Percentiles rank a stretch among this genome's conserved stretches.
Evolutionary conservation across 2,888 invertebrate genomes (phyloP).

Genomic region (Caenorhabditis sp.): DNA sequence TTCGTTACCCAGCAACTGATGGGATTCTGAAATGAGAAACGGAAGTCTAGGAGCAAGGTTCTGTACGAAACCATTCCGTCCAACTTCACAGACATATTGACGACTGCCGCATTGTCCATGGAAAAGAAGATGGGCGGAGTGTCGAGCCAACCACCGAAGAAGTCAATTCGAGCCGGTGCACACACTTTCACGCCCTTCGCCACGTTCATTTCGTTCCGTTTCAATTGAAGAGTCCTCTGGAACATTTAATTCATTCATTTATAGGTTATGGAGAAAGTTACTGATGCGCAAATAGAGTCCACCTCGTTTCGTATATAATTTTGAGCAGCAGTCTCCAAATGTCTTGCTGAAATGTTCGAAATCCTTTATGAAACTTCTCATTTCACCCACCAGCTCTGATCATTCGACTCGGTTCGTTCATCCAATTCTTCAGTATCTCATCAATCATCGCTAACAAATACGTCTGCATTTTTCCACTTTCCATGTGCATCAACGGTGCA

Average conservation of each 20-base stretch:
- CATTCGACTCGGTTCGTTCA: conserved; percentile 79
- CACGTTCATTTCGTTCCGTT: not conserved
- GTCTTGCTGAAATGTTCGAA: conserved; percentile 77
- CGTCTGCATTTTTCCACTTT: not conserved
- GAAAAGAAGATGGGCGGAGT: conserved; percentile 83
- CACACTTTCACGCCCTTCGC: conserved; percentile 1
- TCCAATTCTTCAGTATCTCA: conserved; percentile 78
- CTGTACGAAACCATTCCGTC: conserved; percentile 79
- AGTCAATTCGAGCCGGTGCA: conserved; percentile 57
- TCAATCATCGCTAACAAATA: conserved; percentile 7
- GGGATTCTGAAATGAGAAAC: conserved; percentile 36
- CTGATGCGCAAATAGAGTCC: conserved; percentile 16
- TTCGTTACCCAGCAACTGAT: conserved; percentile 32
- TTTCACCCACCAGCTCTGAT: conserved; percentile 80
- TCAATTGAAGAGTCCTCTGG: conserved; percentile 18
- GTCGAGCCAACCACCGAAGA: conserved; percentile 82
- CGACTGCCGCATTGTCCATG: conserved; percentile 81
- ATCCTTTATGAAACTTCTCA: not conserved
- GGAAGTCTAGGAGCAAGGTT: too few relatives aligned
- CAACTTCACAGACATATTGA: conserved; percentile 81
- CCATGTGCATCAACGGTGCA: not conserved
- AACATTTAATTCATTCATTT: not conserved
- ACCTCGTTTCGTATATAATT: conserved; percentile 38
- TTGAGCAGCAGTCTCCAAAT: conserved; percentile 82
- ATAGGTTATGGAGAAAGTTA: too few relatives aligned